Base-by-base conservation (phyloP, 2,797 vertebrate species). In the Leptodactylus fallax region DNA sequence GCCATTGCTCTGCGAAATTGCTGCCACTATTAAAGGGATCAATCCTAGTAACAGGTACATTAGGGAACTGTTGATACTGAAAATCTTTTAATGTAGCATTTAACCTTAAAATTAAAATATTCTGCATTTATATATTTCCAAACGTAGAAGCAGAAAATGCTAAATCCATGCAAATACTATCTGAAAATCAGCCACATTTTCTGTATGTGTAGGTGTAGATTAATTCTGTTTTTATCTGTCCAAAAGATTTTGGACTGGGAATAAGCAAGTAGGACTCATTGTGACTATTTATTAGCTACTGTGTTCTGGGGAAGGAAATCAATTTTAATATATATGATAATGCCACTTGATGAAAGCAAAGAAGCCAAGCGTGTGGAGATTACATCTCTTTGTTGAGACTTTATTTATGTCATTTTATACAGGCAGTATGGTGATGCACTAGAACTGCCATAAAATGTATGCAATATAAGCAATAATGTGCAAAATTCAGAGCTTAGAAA, bases 261-360 rank as follows among this genome's bases (percentile, higher is more conserved):
- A 80, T 55, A 72, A 69, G 23, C 45, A 85, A 71, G 45, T 12
- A 67, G 56, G n/a, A 16, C 55, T 60, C 63, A 56, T 13, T 71
- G 27, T 84, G 67, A 76, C 60, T 80, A 61, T 79, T 80, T 85
- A 88, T 81, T 83, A 79, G 74, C 61, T n/a, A 72, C 53, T 85
- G 53, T 63, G 55, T 56, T 85, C 58, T 81, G n/a, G 65, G 7
- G 17, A 56, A 51, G 69, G 78, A 91, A 90, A 90, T n/a, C 23
- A 90, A 86, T 81, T 25, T 82, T 53, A 51, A 87, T 25, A 49
- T 21, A 61, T 19, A 60, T 6, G 14, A 76, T 56, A 60, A 55
- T 88, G 49, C 14, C 3, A 82, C 76, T 6, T 72, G 77, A 81
- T 45, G 16, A 63, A 80, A 81, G 25, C 79, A 27, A 77, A n/a